These are phyloP conservation scores for Andrena flavipes DNA, from an alignment of 2,888 invertebrate genomes.

Conservation along the genomic window DNA sequence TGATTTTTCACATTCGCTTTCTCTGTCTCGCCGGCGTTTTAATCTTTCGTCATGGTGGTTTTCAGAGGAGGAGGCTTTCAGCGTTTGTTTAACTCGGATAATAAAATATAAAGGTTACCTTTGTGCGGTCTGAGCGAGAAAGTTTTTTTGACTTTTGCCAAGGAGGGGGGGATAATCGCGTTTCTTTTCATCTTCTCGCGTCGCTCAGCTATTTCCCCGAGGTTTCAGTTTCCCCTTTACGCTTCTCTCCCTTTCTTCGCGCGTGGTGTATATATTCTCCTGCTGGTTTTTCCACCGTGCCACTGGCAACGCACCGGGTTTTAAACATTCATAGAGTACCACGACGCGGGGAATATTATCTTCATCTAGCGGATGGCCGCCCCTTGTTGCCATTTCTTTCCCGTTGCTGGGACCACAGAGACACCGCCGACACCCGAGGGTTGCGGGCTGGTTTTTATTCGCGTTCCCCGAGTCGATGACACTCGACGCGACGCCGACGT, in stretches of 20 bases:
- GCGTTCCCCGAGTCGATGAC: not conserved
- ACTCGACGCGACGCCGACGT: not conserved
- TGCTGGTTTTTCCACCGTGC: not conserved
- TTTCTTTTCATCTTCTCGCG: slow-evolving; percentile 25
- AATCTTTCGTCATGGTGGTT: not conserved
- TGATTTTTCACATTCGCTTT: not conserved
- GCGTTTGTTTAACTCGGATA: slow-evolving; percentile 14
- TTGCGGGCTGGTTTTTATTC: not conserved
- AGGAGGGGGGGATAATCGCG: slow-evolving; percentile 17
- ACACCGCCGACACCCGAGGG: not conserved
- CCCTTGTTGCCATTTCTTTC: not conserved
- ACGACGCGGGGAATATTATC: slow-evolving; percentile 25
- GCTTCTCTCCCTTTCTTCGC: not conserved
- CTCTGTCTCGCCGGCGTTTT: not conserved
- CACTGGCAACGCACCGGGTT: not conserved
- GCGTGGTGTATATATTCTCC: not conserved
- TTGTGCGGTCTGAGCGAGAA: not conserved
- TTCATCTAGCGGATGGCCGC: slow-evolving; percentile 11
- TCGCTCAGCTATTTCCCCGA: slow-evolving; percentile 1
- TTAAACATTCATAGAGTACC: slow-evolving; percentile 32
- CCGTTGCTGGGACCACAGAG: not conserved
- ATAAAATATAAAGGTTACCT: slow-evolving; percentile 30
- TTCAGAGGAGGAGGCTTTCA: not conserved
- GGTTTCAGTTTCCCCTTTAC: not conserved
- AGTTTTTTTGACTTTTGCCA: slow-evolving; percentile 2